These are phyloP conservation scores for Hymenochirus boettgeri DNA, from an alignment of 2,113 vertebrate genomes.

Conservation along the genomic window DNA sequence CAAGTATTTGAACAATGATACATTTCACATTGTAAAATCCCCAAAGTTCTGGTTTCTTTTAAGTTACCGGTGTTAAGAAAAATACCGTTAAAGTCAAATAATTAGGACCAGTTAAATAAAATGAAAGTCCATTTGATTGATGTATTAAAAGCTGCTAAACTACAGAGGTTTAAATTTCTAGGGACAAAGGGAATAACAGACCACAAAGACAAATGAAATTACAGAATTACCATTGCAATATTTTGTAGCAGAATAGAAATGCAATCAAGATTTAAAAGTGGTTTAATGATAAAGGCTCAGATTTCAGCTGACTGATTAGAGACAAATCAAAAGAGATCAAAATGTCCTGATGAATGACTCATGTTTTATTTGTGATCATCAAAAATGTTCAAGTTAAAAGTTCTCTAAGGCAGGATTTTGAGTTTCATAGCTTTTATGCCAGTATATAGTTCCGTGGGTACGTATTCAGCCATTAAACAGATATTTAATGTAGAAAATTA, in stretches of 20 bases:
- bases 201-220: constrained; percentile 49
- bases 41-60: no score
- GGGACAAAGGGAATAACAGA: constrained; percentile 47
- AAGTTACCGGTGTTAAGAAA: no score
- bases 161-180: constrained; percentile 42
- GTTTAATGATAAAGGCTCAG: constrained; percentile 47
- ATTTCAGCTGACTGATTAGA: constrained; percentile 43
- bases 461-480: constrained; percentile 35
- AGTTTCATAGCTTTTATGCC: no score
- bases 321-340: constrained; percentile 34
- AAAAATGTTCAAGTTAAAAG: no score
- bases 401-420: no score
- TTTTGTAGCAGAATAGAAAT: constrained; percentile 48
- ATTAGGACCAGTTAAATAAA: no score
- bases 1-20: no score
- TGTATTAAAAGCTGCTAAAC: constrained; percentile 34
- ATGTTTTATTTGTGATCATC: background rate
- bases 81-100: no score
- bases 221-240: constrained; percentile 44
- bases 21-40: no score
- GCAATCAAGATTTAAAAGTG: constrained; percentile 50
- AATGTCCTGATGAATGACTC: constrained; percentile 13
- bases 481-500: constrained; percentile 21
- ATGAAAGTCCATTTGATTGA: no score
- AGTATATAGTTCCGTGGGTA: constrained; percentile 42